phyloP scores from a whole-genome alignment of 2,888 invertebrate species.

The Mythimna ferrago region DNA sequence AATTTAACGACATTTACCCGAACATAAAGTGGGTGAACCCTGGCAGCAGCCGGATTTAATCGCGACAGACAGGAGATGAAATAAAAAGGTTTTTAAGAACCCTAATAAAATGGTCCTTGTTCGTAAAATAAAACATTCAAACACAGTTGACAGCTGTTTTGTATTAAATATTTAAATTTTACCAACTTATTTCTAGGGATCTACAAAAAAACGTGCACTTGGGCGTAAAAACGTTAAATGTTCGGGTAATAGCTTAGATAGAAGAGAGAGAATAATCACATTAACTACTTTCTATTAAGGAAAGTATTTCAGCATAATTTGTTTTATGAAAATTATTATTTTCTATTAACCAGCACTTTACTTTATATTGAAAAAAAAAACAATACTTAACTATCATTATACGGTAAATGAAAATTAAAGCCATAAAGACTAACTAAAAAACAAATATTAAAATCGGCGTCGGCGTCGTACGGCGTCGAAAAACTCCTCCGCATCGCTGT shows the following conservation, averaged over 20 bases:
- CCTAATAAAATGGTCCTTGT: slow-evolving; percentile 51
- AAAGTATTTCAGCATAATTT: neutral
- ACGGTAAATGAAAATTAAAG: no score
- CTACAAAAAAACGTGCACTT: neutral
- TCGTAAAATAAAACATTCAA: slow-evolving; percentile 16
- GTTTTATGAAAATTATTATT: neutral
- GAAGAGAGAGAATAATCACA: neutral
- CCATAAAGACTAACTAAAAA: no score
- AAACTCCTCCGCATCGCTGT: no score
- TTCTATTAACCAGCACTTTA: no score
- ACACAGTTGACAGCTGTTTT: slow-evolving; percentile 18
- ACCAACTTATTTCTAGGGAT: neutral
- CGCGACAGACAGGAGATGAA: slow-evolving; percentile 51
- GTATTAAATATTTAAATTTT: slow-evolving; percentile 20
- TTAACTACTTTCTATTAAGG: neutral
- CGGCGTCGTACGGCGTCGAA: no score
- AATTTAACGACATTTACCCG: slow-evolving; percentile 40
- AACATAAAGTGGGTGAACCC: slow-evolving; percentile 38
- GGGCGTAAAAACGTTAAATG: neutral
- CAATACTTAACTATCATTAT: no score
- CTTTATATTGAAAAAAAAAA: no score
- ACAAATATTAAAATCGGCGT: no score
- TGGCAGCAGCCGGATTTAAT: slow-evolving; percentile 44
- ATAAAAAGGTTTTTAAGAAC: slow-evolving; percentile 50
- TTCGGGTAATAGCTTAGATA: neutral